Evolutionary conservation across 1,140 invertebrate species (phyloP).

Genomic region (Diorhabda elongata): DNA sequence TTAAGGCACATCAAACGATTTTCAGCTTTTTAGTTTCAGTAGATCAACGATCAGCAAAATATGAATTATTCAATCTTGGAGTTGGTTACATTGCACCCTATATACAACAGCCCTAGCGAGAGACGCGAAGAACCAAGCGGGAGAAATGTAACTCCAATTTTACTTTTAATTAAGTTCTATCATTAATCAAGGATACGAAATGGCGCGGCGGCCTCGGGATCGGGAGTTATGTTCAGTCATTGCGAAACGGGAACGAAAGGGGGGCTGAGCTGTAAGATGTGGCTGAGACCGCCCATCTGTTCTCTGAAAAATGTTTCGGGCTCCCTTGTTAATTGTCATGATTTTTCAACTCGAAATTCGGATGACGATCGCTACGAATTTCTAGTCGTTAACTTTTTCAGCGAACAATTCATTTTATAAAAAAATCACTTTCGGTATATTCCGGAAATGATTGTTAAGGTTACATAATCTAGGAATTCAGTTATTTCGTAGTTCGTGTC

Average conservation of each 20-base stretch:
- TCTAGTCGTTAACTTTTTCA: no score
- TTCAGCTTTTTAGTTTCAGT: no score
- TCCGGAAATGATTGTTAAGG: no score
- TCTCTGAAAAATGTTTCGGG: slow-evolving; percentile 20
- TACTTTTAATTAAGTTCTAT: slow-evolving; percentile 42
- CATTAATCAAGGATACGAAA: slow-evolving; percentile 37
- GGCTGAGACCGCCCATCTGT: slow-evolving; percentile 10
- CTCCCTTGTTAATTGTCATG: slow-evolving; percentile 27
- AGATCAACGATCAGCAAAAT: no score
- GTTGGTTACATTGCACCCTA: no score
- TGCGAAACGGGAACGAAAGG: background rate
- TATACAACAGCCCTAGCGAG: background rate
- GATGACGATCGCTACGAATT: no score
- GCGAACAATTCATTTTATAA: no score
- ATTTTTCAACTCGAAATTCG: slow-evolving; percentile 20
- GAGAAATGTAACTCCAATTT: slow-evolving; percentile 40
- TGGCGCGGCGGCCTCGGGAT: slow-evolving; percentile 20
- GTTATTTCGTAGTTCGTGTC: no score
- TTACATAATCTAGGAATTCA: no score
- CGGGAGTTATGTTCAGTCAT: slow-evolving; percentile 15
- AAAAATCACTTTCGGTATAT: no score
- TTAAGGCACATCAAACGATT: no score
- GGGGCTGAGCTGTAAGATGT: slow-evolving; percentile 7
- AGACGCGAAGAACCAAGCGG: slow-evolving; percentile 27
- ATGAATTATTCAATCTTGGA: no score